Base-by-base conservation (phyloP, 2,888 invertebrate species). In the Heliconius aoede region DNA sequence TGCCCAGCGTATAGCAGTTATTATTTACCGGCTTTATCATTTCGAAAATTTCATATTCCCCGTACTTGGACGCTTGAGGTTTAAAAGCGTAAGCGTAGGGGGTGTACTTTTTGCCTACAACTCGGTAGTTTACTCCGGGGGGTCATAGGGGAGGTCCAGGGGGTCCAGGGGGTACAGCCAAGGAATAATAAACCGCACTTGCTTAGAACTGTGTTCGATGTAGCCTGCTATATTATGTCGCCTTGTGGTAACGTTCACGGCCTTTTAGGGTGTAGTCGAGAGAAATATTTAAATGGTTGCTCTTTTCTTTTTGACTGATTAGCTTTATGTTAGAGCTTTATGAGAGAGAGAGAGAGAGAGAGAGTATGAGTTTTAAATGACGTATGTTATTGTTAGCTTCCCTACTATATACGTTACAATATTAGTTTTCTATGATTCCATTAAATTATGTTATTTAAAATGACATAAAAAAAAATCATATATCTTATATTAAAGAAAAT, bases 1-100 rank as follows among this genome's bases (percentile, higher is more conserved):
- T 89, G 89, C 90, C 90, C 88, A 88, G 89, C 89, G 91, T 91
- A 91, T 91, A 91, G 89, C 91, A 93, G 94, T 94, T 94, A 94
- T 94, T 94, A 94, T 94, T 94, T 94, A 94, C 94, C 92, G 90
- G 93, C 93, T 94, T 94, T 94, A 94, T 94, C 94, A 94, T 94
- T 94, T 94, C 94, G 94, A 94, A 94, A 94, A 94, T 94, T 94
- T 93, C 94, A 94, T 94, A 94, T 94, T 93, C 94, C 92, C 93
- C 90, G 91, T 92, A 92, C 93, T 93, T 93, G 93, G 94, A 93
- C 94, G 94, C 90, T 93, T 93, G 93, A 93, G 94, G 93, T 93
- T 94, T 94, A 91, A 93, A 93, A 93, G 93, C 93, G 91, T 91
- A 88, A 89, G 90, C 90, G 89, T 86, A 65, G 87, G 87, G 88